Evolutionary conservation across 2,113 vertebrate genomes (phyloP).

Genomic region (Gymnocephalus cernua): DNA sequence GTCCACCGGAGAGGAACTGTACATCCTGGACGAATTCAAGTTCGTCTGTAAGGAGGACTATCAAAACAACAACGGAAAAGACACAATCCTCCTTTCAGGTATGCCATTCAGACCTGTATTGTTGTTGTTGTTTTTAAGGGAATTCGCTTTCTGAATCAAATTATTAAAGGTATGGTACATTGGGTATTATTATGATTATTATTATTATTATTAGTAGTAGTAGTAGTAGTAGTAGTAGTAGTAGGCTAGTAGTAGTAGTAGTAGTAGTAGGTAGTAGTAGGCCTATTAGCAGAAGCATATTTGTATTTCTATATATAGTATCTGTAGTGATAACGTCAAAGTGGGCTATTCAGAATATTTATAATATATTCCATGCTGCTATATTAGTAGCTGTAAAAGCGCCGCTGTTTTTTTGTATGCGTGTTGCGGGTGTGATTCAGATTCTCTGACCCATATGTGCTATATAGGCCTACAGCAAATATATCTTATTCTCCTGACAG

Average conservation of each 20-base stretch:
- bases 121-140: background rate
- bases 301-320: too few species aligned
- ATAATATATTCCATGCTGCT: background rate
- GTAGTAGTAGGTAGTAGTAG: too few species aligned
- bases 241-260: too few species aligned
- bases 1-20: slow-evolving; percentile 98
- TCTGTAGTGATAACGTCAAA: too few species aligned
- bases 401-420: background rate
- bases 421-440: background rate
- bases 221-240: background rate
- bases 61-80: slow-evolving; percentile 93
- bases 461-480: background rate
- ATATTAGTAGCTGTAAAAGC: background rate
- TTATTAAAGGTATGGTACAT: background rate
- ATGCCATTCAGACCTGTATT: background rate
- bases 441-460: background rate
- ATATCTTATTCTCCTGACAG: slow-evolving; percentile 71
- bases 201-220: slow-evolving; percentile 6
- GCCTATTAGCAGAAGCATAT: too few species aligned
- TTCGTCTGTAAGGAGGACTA: slow-evolving; percentile 99
- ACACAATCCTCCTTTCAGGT: slow-evolving; percentile 91
- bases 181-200: background rate
- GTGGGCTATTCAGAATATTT: background rate
- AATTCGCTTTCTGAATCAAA: background rate
- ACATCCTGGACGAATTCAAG: slow-evolving; percentile 97